Conservation (phyloP, 2,797 vertebrate genomes). For the Rhynchonycteris naso region DNA sequence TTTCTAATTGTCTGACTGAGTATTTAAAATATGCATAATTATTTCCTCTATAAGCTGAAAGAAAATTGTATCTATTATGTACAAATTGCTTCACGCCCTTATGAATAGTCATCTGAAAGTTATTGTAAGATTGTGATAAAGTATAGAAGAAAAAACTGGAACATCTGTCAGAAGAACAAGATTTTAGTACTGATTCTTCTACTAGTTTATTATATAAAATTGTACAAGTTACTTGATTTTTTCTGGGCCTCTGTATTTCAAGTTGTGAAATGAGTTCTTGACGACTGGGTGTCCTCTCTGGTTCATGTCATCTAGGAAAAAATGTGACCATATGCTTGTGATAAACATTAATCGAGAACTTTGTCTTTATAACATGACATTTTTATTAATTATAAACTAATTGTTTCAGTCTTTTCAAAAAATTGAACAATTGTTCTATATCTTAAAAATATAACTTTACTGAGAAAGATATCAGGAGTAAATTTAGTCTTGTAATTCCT, state of each 20-base stretch:
- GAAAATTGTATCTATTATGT: constrained; percentile 38
- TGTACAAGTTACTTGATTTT: not conserved
- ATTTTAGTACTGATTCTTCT: not conserved
- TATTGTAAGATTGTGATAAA: not conserved
- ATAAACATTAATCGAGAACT: not conserved
- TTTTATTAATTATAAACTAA: not conserved
- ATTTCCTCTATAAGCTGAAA: constrained; percentile 41
- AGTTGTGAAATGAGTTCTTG: not conserved
- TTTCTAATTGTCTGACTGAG: constrained; percentile 28
- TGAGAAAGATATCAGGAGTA: not conserved
- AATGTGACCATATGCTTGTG: too few relatives aligned
- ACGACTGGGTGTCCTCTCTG: not conserved
- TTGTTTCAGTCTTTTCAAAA: not conserved
- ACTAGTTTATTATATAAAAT: not conserved
- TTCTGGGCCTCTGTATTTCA: not conserved
- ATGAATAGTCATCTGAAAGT: constrained; percentile 33
- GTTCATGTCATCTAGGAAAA: not conserved
- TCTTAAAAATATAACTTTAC: not conserved
- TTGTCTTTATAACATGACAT: not conserved
- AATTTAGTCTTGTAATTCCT: not conserved
- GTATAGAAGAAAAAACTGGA: not conserved
- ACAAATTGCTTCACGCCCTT: constrained; percentile 12
- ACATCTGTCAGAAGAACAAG: not conserved
- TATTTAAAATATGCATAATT: constrained; percentile 44
- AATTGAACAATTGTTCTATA: not conserved